A percentile compares a stretch with the other conserved stretches of the same genome.
phyloP scores from a whole-genome alignment of 2,888 invertebrate species.

The Leuctra nigra region DNA sequence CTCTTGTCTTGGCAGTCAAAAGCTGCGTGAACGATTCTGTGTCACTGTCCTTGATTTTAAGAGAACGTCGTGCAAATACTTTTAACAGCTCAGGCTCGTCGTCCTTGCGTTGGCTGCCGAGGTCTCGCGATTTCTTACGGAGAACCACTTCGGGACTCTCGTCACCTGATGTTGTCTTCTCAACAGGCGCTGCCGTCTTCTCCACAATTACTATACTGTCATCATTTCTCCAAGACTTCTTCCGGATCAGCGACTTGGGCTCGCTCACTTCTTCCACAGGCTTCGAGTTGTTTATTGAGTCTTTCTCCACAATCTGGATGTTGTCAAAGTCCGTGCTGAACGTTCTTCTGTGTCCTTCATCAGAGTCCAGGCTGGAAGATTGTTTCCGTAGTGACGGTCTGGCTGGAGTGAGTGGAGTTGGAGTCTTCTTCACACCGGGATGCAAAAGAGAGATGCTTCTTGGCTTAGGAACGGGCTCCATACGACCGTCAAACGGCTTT shows the following conservation, averaged over 20 bases:
- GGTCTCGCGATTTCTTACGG: slow-evolving; percentile 46
- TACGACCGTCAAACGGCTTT: background rate
- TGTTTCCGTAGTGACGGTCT: slow-evolving; percentile 48
- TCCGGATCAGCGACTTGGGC: background rate
- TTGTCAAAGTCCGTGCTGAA: slow-evolving; percentile 21
- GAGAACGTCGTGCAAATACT: slow-evolving; percentile 72
- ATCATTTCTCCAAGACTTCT: slow-evolving; percentile 2
- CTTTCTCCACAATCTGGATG: slow-evolving; percentile 19
- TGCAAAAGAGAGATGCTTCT: background rate
- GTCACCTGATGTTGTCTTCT: slow-evolving; percentile 7
- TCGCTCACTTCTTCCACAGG: background rate
- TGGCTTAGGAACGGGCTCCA: background rate
- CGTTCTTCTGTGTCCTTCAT: slow-evolving; percentile 33
- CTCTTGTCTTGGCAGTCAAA: slow-evolving; percentile 51
- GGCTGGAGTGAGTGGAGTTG: background rate
- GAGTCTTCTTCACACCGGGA: background rate
- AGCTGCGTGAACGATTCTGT: slow-evolving; percentile 52
- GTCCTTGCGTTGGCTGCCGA: slow-evolving; percentile 47
- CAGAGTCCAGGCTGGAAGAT: slow-evolving; percentile 49
- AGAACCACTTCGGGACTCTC: slow-evolving; percentile 42
- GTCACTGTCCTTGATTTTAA: slow-evolving; percentile 69
- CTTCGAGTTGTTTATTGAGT: background rate
- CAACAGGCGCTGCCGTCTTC: slow-evolving; percentile 10
- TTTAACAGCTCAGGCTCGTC: slow-evolving; percentile 75
- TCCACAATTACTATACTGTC: background rate